phyloP scores from a whole-genome alignment of 2,888 invertebrate genomes.

The Drosophila pseudotalamancana region DNA sequence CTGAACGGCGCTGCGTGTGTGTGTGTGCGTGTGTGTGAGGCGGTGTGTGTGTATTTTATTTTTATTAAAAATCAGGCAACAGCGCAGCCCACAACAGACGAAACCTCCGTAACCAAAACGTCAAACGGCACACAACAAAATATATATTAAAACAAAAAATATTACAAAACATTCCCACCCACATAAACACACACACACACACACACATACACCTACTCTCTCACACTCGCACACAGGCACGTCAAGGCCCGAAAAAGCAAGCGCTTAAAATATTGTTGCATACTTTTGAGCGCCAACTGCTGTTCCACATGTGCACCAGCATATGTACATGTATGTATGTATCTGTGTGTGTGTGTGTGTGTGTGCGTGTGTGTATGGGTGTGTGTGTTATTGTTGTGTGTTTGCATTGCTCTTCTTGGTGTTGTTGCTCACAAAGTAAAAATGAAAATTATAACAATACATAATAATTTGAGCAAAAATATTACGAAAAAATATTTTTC shows the following conservation, averaged over 20 bases:
- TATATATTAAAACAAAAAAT: constrained; percentile 37
- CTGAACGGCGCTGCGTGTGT: not conserved
- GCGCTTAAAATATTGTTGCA: constrained; percentile 61
- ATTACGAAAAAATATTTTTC: constrained; percentile 75
- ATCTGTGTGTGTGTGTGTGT: constrained; percentile 6
- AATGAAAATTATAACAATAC: constrained; percentile 70
- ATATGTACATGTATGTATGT: not conserved
- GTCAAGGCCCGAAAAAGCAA: constrained; percentile 39
- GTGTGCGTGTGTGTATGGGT: constrained; percentile 3
- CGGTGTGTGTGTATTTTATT: constrained; percentile 50
- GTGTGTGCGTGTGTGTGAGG: not conserved
- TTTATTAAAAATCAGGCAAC: constrained; percentile 66
- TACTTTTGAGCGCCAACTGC: constrained; percentile 47
- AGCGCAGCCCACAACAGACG: constrained; percentile 45
- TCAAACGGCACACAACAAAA: constrained; percentile 52
- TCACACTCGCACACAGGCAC: not conserved
- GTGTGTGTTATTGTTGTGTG: constrained; percentile 15
- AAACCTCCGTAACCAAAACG: constrained; percentile 47
- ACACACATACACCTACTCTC: not conserved
- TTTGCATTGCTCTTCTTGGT: constrained; percentile 32
- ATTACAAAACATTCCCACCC: constrained; percentile 50
- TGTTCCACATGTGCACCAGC: constrained; percentile 29
- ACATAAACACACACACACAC: constrained; percentile 19
- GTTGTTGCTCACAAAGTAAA: constrained; percentile 31
- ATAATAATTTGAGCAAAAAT: constrained; percentile 77